phyloP scores from a whole-genome alignment of 1,140 invertebrate genomes.

The Apis cerana region DNA sequence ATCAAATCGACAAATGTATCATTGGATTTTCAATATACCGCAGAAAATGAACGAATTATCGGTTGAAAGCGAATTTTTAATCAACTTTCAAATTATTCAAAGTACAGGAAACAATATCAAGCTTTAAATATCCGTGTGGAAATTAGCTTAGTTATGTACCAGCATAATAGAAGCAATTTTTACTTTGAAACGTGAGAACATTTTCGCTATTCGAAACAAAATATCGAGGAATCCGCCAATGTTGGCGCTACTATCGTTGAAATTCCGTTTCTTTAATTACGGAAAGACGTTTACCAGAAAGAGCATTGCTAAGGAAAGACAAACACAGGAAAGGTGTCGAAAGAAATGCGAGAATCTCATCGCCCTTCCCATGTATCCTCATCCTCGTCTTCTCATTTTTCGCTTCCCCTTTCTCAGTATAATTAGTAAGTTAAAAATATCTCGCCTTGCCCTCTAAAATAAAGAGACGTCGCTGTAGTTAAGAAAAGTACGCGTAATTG shows the following conservation, averaged over 20 bases:
- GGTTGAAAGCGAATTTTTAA: constrained; percentile 1
- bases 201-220: constrained; percentile 17
- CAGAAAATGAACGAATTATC: neutral
- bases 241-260: constrained; percentile 34
- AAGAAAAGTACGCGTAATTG: constrained; percentile 57
- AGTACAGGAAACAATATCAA: neutral
- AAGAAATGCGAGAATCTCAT: constrained; percentile 63
- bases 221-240: neutral
- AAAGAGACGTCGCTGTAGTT: constrained; percentile 61
- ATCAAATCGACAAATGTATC: constrained; percentile 13
- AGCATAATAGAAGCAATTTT: neutral
- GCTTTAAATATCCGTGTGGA: neutral
- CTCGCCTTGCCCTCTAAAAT: constrained; percentile 56
- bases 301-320: constrained; percentile 58
- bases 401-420: constrained; percentile 29
- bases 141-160: neutral
- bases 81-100: neutral
- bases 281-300: constrained; percentile 45
- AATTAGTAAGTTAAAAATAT: constrained; percentile 69
- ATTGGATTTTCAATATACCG: neutral
- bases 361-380: constrained; percentile 19
- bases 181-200: constrained; percentile 24
- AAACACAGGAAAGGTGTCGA: constrained; percentile 51
- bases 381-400: neutral
- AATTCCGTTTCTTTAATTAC: constrained; percentile 67